Conservation (phyloP, 1,140 invertebrate species). For the Drosophila truncata region DNA sequence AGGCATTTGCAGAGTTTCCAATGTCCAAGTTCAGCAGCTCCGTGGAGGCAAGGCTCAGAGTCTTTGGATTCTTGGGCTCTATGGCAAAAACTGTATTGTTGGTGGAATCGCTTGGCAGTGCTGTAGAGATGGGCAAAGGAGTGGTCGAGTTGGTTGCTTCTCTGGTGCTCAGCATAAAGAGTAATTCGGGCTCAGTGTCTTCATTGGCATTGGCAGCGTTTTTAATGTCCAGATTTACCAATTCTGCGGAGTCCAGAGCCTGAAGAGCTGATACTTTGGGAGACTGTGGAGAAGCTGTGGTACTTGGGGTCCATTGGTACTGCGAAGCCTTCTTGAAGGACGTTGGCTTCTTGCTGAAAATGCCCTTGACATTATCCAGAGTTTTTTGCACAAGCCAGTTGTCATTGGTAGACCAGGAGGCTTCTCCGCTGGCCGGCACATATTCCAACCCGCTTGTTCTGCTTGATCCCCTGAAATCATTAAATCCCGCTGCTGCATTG, state of each 20-base stretch:
- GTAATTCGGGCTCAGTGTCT: slow-evolving; percentile 21
- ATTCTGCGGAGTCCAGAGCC: slow-evolving; percentile 7
- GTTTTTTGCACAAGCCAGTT: slow-evolving; percentile 52
- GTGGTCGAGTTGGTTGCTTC: not conserved
- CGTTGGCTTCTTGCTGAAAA: slow-evolving; percentile 33
- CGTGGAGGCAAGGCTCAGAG: slow-evolving; percentile 9
- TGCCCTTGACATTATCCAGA: slow-evolving; percentile 41
- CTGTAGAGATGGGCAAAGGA: slow-evolving; percentile 8
- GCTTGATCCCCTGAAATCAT: not conserved
- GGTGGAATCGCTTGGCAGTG: not conserved
- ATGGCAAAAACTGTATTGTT: not conserved
- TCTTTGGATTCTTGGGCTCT: not conserved
- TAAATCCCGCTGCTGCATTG: not conserved
- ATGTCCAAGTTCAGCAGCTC: slow-evolving; percentile 32
- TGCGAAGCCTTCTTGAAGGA: slow-evolving; percentile 31
- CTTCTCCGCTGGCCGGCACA: slow-evolving; percentile 3
- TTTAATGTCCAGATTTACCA: slow-evolving; percentile 4
- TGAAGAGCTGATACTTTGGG: not conserved
- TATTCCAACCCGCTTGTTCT: not conserved
- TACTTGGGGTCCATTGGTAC: not conserved
- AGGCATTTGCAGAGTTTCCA: slow-evolving; percentile 5
- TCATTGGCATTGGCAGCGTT: slow-evolving; percentile 2
- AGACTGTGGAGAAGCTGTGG: not conserved
- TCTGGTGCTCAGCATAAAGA: slow-evolving; percentile 18
- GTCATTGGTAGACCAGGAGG: slow-evolving; percentile 47